phyloP scores from a whole-genome alignment of 2,888 invertebrate genomes.

The Muschampia plurimacula region DNA sequence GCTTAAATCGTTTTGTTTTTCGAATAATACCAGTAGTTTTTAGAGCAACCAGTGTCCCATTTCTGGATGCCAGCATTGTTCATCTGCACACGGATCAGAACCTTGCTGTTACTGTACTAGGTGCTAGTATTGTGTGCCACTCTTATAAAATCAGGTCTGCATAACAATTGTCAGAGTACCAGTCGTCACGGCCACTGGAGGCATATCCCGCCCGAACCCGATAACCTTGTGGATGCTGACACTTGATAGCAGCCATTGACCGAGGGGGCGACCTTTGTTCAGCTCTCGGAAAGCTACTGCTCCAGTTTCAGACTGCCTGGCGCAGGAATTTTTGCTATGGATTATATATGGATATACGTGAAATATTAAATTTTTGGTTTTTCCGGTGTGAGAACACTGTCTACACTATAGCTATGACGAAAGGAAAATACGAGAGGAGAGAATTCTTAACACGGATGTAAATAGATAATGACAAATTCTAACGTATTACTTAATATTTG shows the following conservation, averaged over 20 bases:
- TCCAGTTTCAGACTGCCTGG: constrained; percentile 11
- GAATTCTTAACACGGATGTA: no score
- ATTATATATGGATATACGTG: no score
- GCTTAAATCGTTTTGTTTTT: constrained; percentile 25
- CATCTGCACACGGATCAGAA: neutral
- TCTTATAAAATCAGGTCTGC: constrained; percentile 12
- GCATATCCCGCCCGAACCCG: constrained; percentile 29
- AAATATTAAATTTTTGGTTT: no score
- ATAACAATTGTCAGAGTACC: constrained; percentile 17
- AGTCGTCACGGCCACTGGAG: constrained; percentile 34
- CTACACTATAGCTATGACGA: no score
- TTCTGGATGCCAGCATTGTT: constrained; percentile 9
- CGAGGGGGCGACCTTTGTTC: constrained; percentile 34
- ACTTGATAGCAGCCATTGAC: constrained; percentile 62
- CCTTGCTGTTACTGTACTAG: neutral
- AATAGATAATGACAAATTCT: no score
- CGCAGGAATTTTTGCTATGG: neutral
- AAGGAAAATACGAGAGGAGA: no score
- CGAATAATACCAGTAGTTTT: constrained; percentile 25
- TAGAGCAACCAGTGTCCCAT: constrained; percentile 32
- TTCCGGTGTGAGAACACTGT: no score
- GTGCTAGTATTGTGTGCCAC: neutral
- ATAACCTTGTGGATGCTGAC: constrained; percentile 53
- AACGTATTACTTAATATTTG: no score
- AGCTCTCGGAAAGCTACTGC: constrained; percentile 6